phyloP scores from a whole-genome alignment of 2,888 invertebrate genomes.

The Empis stercorea region DNA sequence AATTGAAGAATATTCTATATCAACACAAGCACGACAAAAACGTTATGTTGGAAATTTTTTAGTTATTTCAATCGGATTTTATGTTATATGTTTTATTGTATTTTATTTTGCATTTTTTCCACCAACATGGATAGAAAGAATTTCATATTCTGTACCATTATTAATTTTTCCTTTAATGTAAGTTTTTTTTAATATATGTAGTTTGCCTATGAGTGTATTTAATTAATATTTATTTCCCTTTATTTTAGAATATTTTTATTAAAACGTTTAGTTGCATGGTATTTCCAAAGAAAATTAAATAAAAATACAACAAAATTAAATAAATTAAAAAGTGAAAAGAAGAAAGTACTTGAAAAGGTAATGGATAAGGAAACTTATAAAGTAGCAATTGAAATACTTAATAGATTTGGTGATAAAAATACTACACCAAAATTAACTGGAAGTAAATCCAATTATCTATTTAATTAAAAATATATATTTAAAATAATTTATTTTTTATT shows the following conservation, averaged over 20 bases:
- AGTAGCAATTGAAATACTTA: conserved; percentile 38
- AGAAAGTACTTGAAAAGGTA: conserved; percentile 82
- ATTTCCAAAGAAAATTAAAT: conserved; percentile 69
- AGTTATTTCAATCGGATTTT: conserved; percentile 54
- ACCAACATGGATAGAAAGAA: conserved; percentile 55
- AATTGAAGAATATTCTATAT: conserved; percentile 66
- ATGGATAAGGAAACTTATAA: conserved; percentile 98
- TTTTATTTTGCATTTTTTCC: conserved; percentile 75
- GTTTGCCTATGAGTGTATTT: too few relatives aligned
- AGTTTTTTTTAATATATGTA: too few relatives aligned
- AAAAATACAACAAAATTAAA: conserved; percentile 61
- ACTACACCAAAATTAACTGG: conserved; percentile 14
- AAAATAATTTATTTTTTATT: too few relatives aligned
- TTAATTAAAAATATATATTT: not conserved
- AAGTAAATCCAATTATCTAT: conserved; percentile 7
- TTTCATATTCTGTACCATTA: conserved; percentile 66
- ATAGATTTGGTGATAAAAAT: conserved; percentile 31
- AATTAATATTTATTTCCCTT: too few relatives aligned
- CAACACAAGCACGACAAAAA: conserved; percentile 69
- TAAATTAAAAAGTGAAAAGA: conserved; percentile 66
- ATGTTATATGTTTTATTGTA: conserved; percentile 55
- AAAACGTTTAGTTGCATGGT: conserved; percentile 73
- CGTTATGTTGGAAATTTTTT: conserved; percentile 67
- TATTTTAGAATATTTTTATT: conserved; percentile 55
- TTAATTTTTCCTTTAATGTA: conserved; percentile 73